Percentiles rank a stretch among this genome's conserved stretches.
Evolutionary conservation across 2,797 vertebrate species (phyloP).

Genomic region (Gouania willdenowi): DNA sequence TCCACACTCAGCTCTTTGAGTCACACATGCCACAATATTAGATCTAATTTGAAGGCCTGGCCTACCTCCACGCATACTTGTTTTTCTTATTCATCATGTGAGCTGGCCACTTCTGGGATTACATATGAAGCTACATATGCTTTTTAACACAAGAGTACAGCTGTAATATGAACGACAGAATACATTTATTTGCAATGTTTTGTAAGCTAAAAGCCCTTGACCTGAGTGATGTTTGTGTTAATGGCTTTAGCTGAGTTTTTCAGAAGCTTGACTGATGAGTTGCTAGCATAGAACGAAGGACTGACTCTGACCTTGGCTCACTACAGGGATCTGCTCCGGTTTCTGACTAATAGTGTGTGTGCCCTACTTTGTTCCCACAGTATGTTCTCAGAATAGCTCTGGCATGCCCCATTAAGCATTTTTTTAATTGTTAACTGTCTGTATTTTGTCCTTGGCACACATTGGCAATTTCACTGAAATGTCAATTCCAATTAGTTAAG

Average conservation of each 20-base stretch:
- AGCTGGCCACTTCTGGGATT: slow-evolving; percentile 41
- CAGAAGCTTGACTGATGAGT: slow-evolving; percentile 51
- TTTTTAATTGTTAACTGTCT: slow-evolving; percentile 71
- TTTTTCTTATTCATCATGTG: slow-evolving; percentile 11
- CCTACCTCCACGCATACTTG: background rate
- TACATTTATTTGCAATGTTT: slow-evolving; percentile 44
- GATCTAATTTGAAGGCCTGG: background rate
- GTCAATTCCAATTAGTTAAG: slow-evolving; percentile 65
- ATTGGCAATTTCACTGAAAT: slow-evolving; percentile 68
- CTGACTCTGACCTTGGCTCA: slow-evolving; percentile 70
- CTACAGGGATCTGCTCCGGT: slow-evolving; percentile 60
- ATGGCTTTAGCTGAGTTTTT: slow-evolving; percentile 45
- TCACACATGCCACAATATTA: background rate
- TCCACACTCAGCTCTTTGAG: slow-evolving; percentile 27
- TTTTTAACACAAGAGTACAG: slow-evolving; percentile 36
- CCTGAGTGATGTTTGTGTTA: slow-evolving; percentile 60
- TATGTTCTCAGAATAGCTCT: slow-evolving; percentile 67
- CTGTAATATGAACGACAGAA: slow-evolving; percentile 47
- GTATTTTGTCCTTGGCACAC: slow-evolving; percentile 69
- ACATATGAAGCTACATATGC: slow-evolving; percentile 17
- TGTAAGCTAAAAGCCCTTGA: slow-evolving; percentile 58
- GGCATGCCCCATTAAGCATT: slow-evolving; percentile 66
- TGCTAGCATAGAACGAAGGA: slow-evolving; percentile 49
- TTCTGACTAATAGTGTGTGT: slow-evolving; percentile 65
- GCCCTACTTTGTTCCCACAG: slow-evolving; percentile 61